Evolutionary conservation across 2,113 vertebrate genomes (phyloP).

Genomic region (Rhizomys pruinosus): DNA sequence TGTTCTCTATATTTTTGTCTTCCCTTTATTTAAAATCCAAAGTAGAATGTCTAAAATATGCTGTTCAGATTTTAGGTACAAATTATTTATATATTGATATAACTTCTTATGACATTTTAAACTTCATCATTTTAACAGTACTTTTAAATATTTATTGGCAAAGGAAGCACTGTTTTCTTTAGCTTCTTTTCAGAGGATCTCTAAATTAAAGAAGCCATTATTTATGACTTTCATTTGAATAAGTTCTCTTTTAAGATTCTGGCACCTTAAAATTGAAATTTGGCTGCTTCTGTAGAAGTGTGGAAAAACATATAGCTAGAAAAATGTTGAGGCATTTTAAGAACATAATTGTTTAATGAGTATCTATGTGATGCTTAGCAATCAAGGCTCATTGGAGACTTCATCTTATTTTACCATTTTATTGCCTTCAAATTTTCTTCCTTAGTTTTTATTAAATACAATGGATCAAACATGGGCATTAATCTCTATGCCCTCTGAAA

Average conservation of each 20-base stretch:
- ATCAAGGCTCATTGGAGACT: not conserved
- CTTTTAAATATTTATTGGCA: constrained; percentile 62
- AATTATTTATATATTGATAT: constrained; percentile 41
- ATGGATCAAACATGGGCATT: not conserved
- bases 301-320: constrained; percentile 23
- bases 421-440: constrained; percentile 20
- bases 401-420: not conserved
- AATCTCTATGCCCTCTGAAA: not conserved
- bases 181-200: constrained; percentile 18
- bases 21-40: constrained; percentile 33
- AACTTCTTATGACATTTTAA: constrained; percentile 65
- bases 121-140: constrained; percentile 61
- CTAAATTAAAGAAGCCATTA: not conserved
- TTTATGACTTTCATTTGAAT: constrained; percentile 55
- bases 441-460: constrained; percentile 17
- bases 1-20: not conserved
- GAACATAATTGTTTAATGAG: constrained; percentile 17
- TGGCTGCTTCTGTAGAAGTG: not conserved
- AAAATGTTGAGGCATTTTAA: not conserved
- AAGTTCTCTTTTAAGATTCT: constrained; percentile 22
- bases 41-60: not conserved
- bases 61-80: not conserved
- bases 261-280: constrained; percentile 30
- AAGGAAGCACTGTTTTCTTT: constrained; percentile 35
- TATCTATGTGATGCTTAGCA: not conserved